Conservation (phyloP, 2,113 vertebrate genomes). For the Syngnathoides biaculeatus region DNA sequence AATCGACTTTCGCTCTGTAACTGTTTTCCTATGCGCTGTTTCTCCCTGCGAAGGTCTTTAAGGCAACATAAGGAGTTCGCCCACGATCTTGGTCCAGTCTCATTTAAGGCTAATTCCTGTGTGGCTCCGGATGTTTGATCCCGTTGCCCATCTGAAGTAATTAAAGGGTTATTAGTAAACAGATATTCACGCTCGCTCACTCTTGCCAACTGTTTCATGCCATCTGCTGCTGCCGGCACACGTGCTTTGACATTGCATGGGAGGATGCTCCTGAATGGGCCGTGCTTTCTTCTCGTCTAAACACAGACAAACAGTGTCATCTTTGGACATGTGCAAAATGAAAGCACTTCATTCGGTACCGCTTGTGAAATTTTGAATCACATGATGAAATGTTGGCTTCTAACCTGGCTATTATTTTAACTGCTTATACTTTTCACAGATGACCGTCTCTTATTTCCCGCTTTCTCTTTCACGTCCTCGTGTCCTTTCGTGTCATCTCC, state of each 20-base stretch:
- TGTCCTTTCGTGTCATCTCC: background rate
- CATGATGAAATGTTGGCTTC: slow-evolving; percentile 42
- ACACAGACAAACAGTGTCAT: slow-evolving; percentile 55
- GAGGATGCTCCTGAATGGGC: slow-evolving; percentile 64
- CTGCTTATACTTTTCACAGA: slow-evolving; percentile 37
- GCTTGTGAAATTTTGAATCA: slow-evolving; percentile 42
- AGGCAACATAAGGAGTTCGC: slow-evolving; percentile 53
- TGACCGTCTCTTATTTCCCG: slow-evolving; percentile 36
- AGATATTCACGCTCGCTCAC: slow-evolving; percentile 78
- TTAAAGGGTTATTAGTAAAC: slow-evolving; percentile 83
- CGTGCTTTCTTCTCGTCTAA: slow-evolving; percentile 62
- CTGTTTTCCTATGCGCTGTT: slow-evolving; percentile 19
- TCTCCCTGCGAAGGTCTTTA: slow-evolving; percentile 58
- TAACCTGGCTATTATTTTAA: slow-evolving; percentile 34
- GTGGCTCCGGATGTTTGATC: slow-evolving; percentile 74
- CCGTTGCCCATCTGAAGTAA: slow-evolving; percentile 79
- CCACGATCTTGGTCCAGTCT: slow-evolving; percentile 58
- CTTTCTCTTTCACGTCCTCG: background rate
- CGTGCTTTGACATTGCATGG: slow-evolving; percentile 66
- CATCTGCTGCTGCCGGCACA: slow-evolving; percentile 74
- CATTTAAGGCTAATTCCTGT: slow-evolving; percentile 73
- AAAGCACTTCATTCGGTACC: slow-evolving; percentile 11
- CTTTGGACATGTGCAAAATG: slow-evolving; percentile 12
- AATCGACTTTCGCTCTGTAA: slow-evolving; percentile 17
- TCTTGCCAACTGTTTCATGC: slow-evolving; percentile 76